These are phyloP conservation scores for Tarsius wallacei DNA, from an alignment of 2,797 vertebrate species.

Conservation along the genomic window DNA sequence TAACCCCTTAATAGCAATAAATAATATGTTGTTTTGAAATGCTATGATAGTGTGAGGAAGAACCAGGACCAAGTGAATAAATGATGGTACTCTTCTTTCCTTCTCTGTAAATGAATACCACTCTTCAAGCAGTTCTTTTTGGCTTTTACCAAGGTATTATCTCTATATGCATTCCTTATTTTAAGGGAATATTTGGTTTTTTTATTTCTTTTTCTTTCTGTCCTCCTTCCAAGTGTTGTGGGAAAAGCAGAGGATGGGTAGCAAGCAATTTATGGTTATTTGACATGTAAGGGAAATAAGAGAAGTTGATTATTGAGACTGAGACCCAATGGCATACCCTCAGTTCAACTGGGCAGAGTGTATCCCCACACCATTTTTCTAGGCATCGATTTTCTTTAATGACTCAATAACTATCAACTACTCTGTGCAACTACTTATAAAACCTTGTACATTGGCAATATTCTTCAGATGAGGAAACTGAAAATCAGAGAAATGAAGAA, in stretches of 20 bases:
- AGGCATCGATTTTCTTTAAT: conserved; percentile 6
- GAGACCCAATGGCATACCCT: not conserved
- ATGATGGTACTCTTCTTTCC: not conserved
- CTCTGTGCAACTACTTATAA: conserved; percentile 11
- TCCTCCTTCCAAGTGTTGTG: conserved; percentile 17
- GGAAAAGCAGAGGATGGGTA: not conserved
- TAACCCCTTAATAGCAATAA: conserved; percentile 6
- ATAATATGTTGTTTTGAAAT: conserved; percentile 45
- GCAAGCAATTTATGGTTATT: conserved; percentile 22
- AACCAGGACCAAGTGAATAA: conserved; percentile 44
- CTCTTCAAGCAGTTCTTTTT: not conserved
- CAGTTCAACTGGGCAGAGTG: not conserved
- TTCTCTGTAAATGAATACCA: conserved; percentile 34
- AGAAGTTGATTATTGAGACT: not conserved
- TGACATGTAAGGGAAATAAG: not conserved
- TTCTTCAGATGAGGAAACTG: conserved; percentile 49
- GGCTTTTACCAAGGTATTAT: conserved; percentile 38
- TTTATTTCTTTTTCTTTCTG: conserved; percentile 24
- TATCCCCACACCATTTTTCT: not conserved
- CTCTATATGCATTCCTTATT: conserved; percentile 8
- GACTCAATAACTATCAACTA: conserved; percentile 15
- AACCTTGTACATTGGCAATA: conserved; percentile 23
- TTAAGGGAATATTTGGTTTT: conserved; percentile 23
- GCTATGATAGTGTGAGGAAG: not conserved
- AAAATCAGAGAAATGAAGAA: conserved; percentile 51